Conservation (phyloP, 30 jellyfish, hydroid and myxozoan genomes). For the Aurelia coerulea region DNA sequence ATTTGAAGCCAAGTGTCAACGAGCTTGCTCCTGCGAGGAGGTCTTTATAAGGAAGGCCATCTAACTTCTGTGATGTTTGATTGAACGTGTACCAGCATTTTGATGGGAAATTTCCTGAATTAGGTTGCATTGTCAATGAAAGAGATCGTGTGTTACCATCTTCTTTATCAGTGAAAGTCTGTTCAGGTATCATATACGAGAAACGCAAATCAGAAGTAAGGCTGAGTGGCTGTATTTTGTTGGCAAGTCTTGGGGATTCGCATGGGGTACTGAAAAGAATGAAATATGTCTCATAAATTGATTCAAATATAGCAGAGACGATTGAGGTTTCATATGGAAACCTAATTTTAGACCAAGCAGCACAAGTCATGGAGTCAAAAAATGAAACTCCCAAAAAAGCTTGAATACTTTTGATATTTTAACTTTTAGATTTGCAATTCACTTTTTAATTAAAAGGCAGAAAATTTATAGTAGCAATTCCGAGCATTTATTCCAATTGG, state of each 20-base stretch:
- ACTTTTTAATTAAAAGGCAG: no score
- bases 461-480: no score
- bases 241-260: background rate
- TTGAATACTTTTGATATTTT: no score
- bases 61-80: slow-evolving; percentile 8
- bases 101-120: slow-evolving; percentile 9
- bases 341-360: no score
- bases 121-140: background rate
- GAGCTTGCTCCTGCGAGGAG: background rate
- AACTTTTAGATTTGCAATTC: no score
- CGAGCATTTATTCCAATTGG: no score
- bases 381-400: no score
- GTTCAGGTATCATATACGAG: background rate
- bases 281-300: no score
- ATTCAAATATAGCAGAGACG: no score
- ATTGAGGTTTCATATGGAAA: no score
- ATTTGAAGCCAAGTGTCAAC: background rate
- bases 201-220: background rate
- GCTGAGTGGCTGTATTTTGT: background rate
- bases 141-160: background rate
- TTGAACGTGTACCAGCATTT: slow-evolving; percentile 47
- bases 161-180: background rate
- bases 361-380: no score
- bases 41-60: slow-evolving; percentile 21
- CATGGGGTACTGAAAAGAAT: background rate